phyloP scores from a whole-genome alignment of 2,113 vertebrate species.

The Coturnix japonica region DNA sequence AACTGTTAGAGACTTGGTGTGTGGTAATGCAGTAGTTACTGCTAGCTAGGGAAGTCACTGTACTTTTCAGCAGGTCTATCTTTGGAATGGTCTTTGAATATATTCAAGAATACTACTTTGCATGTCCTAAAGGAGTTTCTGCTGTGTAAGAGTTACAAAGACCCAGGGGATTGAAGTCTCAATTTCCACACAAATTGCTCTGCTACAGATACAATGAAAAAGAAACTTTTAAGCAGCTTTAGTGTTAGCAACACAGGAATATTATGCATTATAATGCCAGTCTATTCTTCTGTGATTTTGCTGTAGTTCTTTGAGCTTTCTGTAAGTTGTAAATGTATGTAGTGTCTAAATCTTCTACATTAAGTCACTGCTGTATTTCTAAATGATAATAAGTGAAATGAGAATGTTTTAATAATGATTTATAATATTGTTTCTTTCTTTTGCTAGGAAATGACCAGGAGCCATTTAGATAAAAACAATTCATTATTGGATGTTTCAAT shows the following conservation, averaged over 20 bases:
- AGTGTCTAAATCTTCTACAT: background rate
- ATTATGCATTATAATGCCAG: background rate
- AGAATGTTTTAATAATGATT: background rate
- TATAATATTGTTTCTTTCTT: background rate
- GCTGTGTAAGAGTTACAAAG: background rate
- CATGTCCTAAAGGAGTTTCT: background rate
- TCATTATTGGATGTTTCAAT: background rate
- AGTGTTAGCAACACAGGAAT: background rate
- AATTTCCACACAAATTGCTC: conserved; percentile 12
- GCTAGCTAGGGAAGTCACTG: background rate
- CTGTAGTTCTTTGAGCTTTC: background rate
- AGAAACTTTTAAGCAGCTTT: conserved; percentile 6
- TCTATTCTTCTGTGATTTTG: background rate
- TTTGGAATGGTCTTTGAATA: background rate
- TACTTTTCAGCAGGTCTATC: background rate
- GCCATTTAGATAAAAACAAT: background rate
- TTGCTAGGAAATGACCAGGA: background rate
- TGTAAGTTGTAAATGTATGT: background rate
- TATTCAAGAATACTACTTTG: background rate
- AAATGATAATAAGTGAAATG: background rate
- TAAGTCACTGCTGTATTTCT: background rate
- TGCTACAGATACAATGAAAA: background rate
- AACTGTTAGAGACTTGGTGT: background rate
- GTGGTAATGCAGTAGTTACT: background rate
- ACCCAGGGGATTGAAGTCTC: background rate